phyloP scores from a whole-genome alignment of 2,888 invertebrate genomes.

The Thera obeliscata region DNA sequence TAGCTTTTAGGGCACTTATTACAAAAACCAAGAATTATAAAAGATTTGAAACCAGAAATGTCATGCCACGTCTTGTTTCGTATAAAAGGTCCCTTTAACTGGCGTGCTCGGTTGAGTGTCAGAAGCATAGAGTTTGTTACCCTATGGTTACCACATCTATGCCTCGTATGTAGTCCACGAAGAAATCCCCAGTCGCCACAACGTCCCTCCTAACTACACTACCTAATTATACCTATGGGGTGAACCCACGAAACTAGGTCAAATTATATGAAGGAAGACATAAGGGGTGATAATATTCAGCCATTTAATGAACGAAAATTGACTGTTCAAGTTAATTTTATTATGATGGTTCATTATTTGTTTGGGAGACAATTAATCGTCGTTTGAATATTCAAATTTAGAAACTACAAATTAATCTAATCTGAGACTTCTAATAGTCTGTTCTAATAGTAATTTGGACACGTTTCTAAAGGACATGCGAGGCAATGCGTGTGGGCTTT shows the following conservation, averaged over 20 bases:
- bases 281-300: conserved; percentile 29
- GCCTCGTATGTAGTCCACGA: conserved; percentile 4
- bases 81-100: too few relatives aligned
- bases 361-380: not conserved
- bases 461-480: too few relatives aligned
- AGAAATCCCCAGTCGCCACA: conserved; percentile 15
- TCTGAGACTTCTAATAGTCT: too few relatives aligned
- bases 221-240: conserved; percentile 31
- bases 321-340: conserved; percentile 19
- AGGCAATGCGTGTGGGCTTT: too few relatives aligned
- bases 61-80: too few relatives aligned
- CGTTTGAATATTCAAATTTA: not conserved
- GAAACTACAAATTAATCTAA: too few relatives aligned
- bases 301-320: conserved; percentile 26
- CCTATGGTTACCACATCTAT: conserved; percentile 15
- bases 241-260: conserved; percentile 37
- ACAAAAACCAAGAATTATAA: too few relatives aligned
- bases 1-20: too few relatives aligned
- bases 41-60: too few relatives aligned
- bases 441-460: too few relatives aligned
- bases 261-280: conserved; percentile 32
- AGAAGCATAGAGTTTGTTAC: not conserved
- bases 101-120: not conserved
- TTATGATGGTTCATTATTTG: not conserved
- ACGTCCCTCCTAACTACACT: conserved; percentile 12